Evolutionary conservation across 1,140 invertebrate genomes (phyloP).

Genomic region (Paraescarpia echinospica): DNA sequence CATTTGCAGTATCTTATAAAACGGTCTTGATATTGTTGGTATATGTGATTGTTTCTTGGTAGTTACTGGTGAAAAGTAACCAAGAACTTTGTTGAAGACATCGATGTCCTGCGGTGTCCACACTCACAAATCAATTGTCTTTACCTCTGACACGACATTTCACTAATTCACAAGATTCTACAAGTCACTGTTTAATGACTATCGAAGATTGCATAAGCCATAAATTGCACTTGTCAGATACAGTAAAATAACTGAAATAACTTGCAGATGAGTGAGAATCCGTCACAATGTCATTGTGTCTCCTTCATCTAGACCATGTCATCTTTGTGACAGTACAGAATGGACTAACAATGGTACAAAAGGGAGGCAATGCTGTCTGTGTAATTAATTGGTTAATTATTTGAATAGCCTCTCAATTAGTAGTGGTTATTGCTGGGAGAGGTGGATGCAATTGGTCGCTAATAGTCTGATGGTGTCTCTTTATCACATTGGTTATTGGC

Average conservation of each 20-base stretch:
- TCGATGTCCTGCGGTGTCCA: background rate
- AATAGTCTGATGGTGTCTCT: background rate
- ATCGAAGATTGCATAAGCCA: background rate
- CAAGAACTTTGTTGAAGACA: background rate
- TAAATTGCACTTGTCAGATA: background rate
- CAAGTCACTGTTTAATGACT: background rate
- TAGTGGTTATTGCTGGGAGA: background rate
- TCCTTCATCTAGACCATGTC: background rate
- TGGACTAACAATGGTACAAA: background rate
- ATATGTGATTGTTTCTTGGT: background rate
- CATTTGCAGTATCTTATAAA: background rate
- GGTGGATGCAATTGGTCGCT: background rate
- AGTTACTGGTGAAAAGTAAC: background rate
- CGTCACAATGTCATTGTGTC: background rate
- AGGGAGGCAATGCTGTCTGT: background rate
- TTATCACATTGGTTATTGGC: background rate
- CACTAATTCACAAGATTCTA: background rate
- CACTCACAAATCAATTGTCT: background rate
- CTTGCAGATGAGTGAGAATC: background rate
- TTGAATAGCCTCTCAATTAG: background rate
- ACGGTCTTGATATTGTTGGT: background rate
- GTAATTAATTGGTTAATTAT: constrained; percentile 7
- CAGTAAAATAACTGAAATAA: background rate
- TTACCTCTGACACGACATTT: background rate
- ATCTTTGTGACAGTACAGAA: background rate